Evolutionary conservation across 2,888 invertebrate species (phyloP).

Genomic region (Phalangium opilio): DNA sequence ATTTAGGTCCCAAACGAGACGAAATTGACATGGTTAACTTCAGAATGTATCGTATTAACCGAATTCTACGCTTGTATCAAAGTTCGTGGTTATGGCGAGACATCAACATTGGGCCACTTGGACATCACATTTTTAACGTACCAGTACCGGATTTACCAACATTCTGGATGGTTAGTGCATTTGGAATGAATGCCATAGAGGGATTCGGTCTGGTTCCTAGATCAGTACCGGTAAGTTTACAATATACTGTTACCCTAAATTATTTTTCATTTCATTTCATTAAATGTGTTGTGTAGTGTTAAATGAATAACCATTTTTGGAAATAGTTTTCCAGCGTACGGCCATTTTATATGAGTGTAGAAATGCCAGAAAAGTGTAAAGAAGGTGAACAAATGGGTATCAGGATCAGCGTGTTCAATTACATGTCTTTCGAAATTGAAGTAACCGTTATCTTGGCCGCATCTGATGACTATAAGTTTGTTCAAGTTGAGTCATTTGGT

Average conservation of each 20-base stretch:
- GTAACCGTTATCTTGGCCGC: slow-evolving; percentile 62
- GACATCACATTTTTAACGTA: slow-evolving; percentile 67
- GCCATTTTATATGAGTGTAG: slow-evolving; percentile 88
- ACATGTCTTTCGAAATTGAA: slow-evolving; percentile 57
- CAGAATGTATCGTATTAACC: slow-evolving; percentile 49
- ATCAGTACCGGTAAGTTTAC: slow-evolving; percentile 48
- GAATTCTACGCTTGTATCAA: slow-evolving; percentile 77
- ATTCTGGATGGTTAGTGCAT: slow-evolving; percentile 84
- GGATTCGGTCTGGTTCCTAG: slow-evolving; percentile 74
- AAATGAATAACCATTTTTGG: no score
- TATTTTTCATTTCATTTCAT: no score
- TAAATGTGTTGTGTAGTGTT: no score
- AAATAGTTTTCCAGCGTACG: slow-evolving; percentile 66
- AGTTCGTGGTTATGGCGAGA: slow-evolving; percentile 93
- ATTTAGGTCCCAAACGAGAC: slow-evolving; percentile 12
- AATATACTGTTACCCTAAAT: no score
- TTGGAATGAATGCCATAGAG: slow-evolving; percentile 68
- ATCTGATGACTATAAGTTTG: slow-evolving; percentile 54
- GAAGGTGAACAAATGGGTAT: slow-evolving; percentile 90
- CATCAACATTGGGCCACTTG: slow-evolving; percentile 76
- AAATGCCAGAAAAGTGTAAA: slow-evolving; percentile 65
- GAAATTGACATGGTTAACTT: slow-evolving; percentile 14
- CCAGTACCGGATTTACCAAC: slow-evolving; percentile 71
- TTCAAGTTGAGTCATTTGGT: slow-evolving; percentile 73
- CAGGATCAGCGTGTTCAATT: slow-evolving; percentile 84